phyloP scores from a whole-genome alignment of 1,140 invertebrate genomes.

The Dendrolimus punctatus region DNA sequence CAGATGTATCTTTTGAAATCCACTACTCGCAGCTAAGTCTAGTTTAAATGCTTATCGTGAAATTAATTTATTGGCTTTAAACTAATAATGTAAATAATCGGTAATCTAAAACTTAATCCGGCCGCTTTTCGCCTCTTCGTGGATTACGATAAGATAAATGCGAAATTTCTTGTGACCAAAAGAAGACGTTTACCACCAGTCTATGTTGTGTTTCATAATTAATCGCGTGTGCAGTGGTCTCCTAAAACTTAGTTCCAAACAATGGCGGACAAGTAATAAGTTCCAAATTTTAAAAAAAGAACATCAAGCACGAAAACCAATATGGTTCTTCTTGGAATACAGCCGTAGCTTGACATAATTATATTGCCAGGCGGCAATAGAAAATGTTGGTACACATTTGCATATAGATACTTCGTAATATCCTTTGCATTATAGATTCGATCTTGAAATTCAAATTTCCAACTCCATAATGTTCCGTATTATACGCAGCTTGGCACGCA shows the following conservation, averaged over 20 bases:
- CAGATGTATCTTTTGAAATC: too few relatives aligned
- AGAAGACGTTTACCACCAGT: conserved; percentile 18
- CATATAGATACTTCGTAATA: too few relatives aligned
- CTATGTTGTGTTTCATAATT: conserved; percentile 5
- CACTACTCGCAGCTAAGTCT: too few relatives aligned
- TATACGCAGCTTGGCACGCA: conserved; percentile 32
- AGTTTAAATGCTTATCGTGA: too few relatives aligned
- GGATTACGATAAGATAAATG: conserved; percentile 13
- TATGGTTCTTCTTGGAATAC: conserved; percentile 21
- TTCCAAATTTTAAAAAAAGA: too few relatives aligned
- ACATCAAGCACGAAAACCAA: conserved; percentile 1
- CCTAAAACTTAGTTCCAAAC: too few relatives aligned
- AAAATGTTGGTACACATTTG: background rate
- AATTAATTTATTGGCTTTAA: conserved; percentile 10
- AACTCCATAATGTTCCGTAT: conserved; percentile 28
- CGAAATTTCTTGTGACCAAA: conserved; percentile 14
- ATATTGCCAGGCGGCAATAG: background rate
- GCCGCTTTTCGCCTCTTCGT: too few relatives aligned
- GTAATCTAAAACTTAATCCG: conserved; percentile 24
- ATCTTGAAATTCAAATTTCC: too few relatives aligned
- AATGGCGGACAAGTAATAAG: too few relatives aligned
- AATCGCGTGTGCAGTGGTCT: background rate
- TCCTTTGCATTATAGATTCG: too few relatives aligned
- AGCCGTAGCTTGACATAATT: conserved; percentile 6
- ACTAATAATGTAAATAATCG: conserved; percentile 10